Percentiles rank a stretch among this genome's conserved stretches.
These are phyloP conservation scores for Ptychadena robeensis DNA, from an alignment of 2,797 vertebrate species.

Conservation along the genomic window DNA sequence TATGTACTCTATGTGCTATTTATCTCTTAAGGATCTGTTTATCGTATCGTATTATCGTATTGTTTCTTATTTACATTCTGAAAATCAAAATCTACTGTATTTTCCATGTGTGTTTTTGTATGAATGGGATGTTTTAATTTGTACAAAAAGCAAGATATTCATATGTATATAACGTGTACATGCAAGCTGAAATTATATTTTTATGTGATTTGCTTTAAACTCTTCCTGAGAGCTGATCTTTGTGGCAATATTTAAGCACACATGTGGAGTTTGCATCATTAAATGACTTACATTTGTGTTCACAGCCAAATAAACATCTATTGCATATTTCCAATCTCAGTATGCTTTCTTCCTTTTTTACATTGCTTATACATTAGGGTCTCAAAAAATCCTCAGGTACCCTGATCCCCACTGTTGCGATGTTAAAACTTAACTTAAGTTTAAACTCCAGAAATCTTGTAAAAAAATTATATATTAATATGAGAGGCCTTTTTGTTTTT, in stretches of 20 bases:
- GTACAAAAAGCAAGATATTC: background rate
- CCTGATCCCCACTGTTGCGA: too few relatives aligned
- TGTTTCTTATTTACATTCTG: conserved; percentile 43
- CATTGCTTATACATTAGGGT: background rate
- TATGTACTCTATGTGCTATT: too few relatives aligned
- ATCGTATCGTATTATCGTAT: background rate
- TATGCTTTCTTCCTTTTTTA: background rate
- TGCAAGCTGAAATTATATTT: background rate
- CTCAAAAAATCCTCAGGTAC: too few relatives aligned
- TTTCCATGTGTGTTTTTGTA: background rate
- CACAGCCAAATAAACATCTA: conserved; percentile 48
- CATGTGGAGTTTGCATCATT: background rate
- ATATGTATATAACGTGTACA: conserved; percentile 21
- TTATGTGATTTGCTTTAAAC: background rate
- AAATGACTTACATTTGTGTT: conserved; percentile 31
- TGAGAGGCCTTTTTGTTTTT: too few relatives aligned
- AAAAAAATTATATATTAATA: too few relatives aligned
- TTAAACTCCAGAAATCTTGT: too few relatives aligned
- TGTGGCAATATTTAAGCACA: conserved; percentile 1
- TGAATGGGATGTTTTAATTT: background rate
- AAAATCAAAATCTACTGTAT: conserved; percentile 48
- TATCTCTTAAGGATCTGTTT: too few relatives aligned
- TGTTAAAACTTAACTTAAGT: too few relatives aligned
- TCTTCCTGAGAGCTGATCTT: background rate
- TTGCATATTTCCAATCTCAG: background rate